A percentile compares a stretch with the other conserved stretches of the same genome.
phyloP scores from a whole-genome alignment of 2,113 vertebrate species.

The Petromus typicus region DNA sequence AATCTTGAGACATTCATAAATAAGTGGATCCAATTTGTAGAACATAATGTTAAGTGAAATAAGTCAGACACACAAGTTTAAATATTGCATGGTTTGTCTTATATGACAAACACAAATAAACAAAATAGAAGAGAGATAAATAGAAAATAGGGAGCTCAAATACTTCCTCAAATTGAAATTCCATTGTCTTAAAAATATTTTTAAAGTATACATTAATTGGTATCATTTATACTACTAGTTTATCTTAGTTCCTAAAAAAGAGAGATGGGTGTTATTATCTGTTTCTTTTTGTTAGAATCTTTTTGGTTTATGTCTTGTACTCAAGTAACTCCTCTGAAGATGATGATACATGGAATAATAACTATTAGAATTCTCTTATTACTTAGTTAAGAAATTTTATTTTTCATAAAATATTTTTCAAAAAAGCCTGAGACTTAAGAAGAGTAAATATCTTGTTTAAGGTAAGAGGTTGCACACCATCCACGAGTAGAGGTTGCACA shows the following conservation, averaged over 20 bases:
- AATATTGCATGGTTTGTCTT: background rate
- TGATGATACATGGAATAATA: background rate
- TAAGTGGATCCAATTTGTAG: background rate
- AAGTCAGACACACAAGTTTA: background rate
- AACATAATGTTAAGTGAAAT: background rate
- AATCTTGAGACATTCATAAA: background rate
- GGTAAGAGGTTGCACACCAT: too few relatives aligned
- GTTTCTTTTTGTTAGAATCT: background rate
- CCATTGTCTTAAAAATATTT: background rate
- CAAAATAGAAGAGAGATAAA: background rate
- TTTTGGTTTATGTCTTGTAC: background rate
- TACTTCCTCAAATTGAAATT: background rate
- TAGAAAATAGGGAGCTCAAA: background rate
- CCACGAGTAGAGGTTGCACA: too few relatives aligned
- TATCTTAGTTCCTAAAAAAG: background rate
- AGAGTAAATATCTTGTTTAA: background rate
- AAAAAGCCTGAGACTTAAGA: background rate
- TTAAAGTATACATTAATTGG: background rate
- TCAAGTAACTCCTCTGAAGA: background rate
- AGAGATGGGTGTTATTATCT: background rate
- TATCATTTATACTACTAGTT: background rate
- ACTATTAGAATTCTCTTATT: background rate
- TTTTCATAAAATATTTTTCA: background rate
- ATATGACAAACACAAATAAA: background rate
- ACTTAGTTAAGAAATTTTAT: background rate